Evolutionary conservation across 2,113 vertebrate genomes (phyloP).

Genomic region (Dicrurus megarhynchus): DNA sequence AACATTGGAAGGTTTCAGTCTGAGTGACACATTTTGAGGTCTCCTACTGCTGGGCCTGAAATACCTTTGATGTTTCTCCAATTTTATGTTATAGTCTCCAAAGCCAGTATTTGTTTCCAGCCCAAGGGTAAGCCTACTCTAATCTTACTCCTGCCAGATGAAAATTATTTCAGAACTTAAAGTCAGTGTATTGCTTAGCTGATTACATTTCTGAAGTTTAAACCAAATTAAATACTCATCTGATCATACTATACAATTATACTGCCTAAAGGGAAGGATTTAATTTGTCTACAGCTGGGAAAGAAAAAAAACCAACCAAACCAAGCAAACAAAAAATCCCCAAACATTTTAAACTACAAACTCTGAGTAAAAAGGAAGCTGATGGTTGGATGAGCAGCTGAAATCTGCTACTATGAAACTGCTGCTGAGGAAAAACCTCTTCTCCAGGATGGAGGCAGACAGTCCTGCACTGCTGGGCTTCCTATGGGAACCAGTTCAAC

Average conservation of each 20-base stretch:
- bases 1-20: neutral
- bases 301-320: neutral
- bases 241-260: neutral
- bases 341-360: neutral
- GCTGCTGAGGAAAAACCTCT: neutral
- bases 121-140: neutral
- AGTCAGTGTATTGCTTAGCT: neutral
- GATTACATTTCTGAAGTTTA: neutral
- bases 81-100: neutral
- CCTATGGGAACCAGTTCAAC: neutral
- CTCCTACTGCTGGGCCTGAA: neutral
- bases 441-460: accelerated
- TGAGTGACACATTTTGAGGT: neutral
- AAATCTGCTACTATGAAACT: neutral
- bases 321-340: neutral
- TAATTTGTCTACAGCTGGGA: neutral
- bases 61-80: slow-evolving; percentile 8
- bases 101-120: neutral
- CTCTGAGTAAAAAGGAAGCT: neutral
- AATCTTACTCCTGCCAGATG: neutral
- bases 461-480: neutral
- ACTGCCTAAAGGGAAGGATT: neutral
- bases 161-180: neutral
- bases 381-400: neutral
- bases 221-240: neutral